A percentile compares a stretch with the other conserved stretches of the same genome.
Evolutionary conservation across 2,797 vertebrate species (phyloP).

Genomic region (Protonibea diacanthus): DNA sequence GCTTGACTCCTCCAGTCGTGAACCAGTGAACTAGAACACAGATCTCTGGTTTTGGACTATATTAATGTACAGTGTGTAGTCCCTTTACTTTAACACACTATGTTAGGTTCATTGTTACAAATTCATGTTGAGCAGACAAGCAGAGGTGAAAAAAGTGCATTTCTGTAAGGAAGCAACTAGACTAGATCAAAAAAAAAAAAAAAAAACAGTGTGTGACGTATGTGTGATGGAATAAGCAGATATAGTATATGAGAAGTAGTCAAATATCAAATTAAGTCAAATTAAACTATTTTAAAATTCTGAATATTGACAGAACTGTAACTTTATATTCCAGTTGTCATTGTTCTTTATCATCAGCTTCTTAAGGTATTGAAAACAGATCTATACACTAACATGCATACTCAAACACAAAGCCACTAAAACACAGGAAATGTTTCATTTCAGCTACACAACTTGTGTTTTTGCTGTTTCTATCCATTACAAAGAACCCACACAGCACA

Average conservation of each 20-base stretch:
- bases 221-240: neutral
- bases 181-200: no score
- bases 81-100: no score
- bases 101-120: no score
- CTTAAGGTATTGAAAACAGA: neutral
- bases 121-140: no score
- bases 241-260: neutral
- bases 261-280: neutral
- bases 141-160: neutral
- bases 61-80: neutral
- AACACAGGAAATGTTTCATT: neutral
- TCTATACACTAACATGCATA: neutral
- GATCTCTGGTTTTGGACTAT: conserved; percentile 13
- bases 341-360: neutral
- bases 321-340: no score
- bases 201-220: neutral
- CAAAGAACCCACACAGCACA: conserved; percentile 1
- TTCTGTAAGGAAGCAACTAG: neutral
- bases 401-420: neutral
- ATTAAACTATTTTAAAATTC: neutral
- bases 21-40: conserved; percentile 46
- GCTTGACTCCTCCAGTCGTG: conserved; percentile 29
- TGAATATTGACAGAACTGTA: no score
- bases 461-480: neutral
- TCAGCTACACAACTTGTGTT: neutral